These are phyloP conservation scores for Emydocephalus ijimae DNA, from an alignment of 2,113 vertebrate species.

Conservation along the genomic window DNA sequence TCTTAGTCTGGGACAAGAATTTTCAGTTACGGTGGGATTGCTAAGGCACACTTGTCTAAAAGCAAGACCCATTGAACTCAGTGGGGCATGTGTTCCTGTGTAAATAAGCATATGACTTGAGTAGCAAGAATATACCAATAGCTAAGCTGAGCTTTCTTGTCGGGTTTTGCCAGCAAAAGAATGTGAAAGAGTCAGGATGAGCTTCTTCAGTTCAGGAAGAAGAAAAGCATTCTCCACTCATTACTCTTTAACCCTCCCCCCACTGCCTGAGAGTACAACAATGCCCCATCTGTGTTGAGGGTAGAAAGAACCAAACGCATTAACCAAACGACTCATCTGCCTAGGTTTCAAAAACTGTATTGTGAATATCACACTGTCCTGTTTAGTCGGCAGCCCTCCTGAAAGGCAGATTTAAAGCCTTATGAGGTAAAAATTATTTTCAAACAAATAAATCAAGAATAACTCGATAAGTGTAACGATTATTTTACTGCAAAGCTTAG, in stretches of 20 bases:
- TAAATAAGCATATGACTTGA: not conserved
- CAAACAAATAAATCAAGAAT: not conserved
- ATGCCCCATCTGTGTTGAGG: constrained; percentile 62
- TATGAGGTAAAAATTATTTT: constrained; percentile 12
- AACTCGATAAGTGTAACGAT: not conserved
- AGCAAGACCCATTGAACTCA: not conserved
- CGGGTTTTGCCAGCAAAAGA: constrained; percentile 22
- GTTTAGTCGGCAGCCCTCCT: constrained; percentile 55
- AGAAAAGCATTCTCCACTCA: constrained; percentile 41
- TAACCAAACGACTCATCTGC: constrained; percentile 55
- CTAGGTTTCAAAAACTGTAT: constrained; percentile 49
- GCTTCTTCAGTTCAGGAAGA: constrained; percentile 36
- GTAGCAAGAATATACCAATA: not conserved
- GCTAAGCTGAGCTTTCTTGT: constrained; percentile 30
- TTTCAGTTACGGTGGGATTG: not conserved
- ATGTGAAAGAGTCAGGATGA: constrained; percentile 14
- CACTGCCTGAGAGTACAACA: constrained; percentile 60
- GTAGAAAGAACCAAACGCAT: constrained; percentile 52
- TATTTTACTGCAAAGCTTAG: not conserved
- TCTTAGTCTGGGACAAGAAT: not conserved
- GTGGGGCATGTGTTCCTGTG: not conserved
- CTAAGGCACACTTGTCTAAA: not conserved
- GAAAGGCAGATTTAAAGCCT: constrained; percentile 49
- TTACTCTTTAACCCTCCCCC: constrained; percentile 29
- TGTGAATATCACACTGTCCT: constrained; percentile 61